A percentile compares a stretch with the other conserved stretches of the same genome.
phyloP scores from a whole-genome alignment of 1,140 invertebrate species.

The Leptinotarsa texana region DNA sequence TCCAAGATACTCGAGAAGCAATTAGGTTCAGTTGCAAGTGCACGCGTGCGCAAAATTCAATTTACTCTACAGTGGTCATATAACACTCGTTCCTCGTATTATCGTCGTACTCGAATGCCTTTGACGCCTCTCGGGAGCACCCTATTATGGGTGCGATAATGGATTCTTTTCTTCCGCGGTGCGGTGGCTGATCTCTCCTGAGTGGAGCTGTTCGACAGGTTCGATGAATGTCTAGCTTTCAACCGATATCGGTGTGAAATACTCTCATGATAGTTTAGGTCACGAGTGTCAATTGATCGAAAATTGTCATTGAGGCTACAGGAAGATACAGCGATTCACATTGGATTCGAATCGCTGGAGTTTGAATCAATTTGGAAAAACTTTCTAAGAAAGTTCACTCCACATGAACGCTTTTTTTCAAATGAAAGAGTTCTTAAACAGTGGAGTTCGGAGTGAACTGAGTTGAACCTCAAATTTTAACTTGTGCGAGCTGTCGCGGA shows the following conservation, averaged over 20 bases:
- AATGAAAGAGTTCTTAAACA: too few species aligned
- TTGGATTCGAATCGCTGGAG: too few species aligned
- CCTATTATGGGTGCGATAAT: slow-evolving; percentile 44
- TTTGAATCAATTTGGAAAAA: too few species aligned
- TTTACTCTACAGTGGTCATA: slow-evolving; percentile 40
- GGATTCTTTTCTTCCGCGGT: slow-evolving; percentile 35
- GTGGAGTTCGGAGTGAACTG: too few species aligned
- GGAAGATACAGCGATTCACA: too few species aligned
- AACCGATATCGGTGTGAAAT: neutral
- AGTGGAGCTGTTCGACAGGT: neutral
- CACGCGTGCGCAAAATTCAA: slow-evolving; percentile 44
- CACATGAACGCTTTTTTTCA: too few species aligned
- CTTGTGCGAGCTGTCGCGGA: too few species aligned
- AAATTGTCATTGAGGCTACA: too few species aligned
- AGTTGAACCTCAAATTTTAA: too few species aligned
- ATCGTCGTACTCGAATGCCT: neutral
- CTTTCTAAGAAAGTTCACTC: too few species aligned
- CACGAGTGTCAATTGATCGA: too few species aligned
- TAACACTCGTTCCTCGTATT: slow-evolving; percentile 39
- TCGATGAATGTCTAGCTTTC: neutral
- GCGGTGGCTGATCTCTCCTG: neutral
- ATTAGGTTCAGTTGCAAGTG: slow-evolving; percentile 30
- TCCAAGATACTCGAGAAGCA: slow-evolving; percentile 31
- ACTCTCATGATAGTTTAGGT: too few species aligned
- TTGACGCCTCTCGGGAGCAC: slow-evolving; percentile 28